These are phyloP conservation scores for Artibeus jamaicensis DNA, from an alignment of 2,797 vertebrate genomes.

Conservation along the genomic window DNA sequence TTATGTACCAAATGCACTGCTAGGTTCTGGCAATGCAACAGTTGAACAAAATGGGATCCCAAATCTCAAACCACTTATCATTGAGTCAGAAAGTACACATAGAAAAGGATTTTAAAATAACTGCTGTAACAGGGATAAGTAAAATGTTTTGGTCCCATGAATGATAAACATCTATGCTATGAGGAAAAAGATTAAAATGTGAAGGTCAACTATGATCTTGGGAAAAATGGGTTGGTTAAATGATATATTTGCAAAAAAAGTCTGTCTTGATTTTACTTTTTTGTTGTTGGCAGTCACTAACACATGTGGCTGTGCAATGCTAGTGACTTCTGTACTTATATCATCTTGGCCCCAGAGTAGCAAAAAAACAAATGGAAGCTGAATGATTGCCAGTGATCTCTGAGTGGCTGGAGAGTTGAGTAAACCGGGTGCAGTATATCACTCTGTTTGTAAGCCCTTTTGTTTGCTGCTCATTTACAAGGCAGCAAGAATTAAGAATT, in stretches of 20 bases:
- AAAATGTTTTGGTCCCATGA: neutral
- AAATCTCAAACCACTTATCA: neutral
- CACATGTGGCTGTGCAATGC: neutral
- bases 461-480: neutral
- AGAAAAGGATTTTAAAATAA: neutral
- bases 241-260: neutral
- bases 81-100: neutral
- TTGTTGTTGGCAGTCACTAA: neutral
- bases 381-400: neutral
- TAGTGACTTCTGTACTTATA: neutral
- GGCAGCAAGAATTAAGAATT: neutral
- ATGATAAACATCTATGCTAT: neutral
- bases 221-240: neutral
- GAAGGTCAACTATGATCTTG: neutral
- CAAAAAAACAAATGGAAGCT: neutral
- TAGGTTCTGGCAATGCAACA: slow-evolving; percentile 1
- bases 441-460: neutral
- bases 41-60: neutral
- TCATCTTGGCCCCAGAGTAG: neutral
- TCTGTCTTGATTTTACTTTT: neutral
- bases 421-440: neutral
- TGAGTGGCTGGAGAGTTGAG: neutral
- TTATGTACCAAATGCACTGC: neutral
- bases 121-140: neutral
- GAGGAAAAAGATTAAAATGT: neutral